Percentiles rank a stretch among this genome's conserved stretches.
phyloP scores from a whole-genome alignment of 2,888 invertebrate genomes.

The Pegoplata infirma region DNA sequence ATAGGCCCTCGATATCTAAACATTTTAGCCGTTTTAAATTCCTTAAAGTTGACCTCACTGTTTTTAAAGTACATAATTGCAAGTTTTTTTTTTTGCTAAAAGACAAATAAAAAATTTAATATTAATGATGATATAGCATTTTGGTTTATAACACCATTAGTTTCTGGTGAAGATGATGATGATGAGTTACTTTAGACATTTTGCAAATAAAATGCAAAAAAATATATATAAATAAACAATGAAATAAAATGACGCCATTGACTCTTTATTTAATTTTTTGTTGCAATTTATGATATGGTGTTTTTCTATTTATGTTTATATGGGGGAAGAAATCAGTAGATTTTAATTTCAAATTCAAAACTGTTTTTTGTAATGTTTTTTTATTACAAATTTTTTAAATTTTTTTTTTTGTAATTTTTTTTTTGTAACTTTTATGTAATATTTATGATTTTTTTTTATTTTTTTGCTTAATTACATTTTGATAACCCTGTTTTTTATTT shows the following conservation, averaged over 20 bases:
- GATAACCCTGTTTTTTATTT: neutral
- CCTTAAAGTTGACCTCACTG: too few species aligned
- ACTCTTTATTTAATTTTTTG: neutral
- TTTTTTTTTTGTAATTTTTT: neutral
- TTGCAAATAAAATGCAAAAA: neutral
- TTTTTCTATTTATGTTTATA: neutral
- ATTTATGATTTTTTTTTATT: neutral
- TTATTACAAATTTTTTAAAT: neutral
- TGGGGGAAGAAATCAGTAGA: too few species aligned
- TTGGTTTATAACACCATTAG: constrained; percentile 24
- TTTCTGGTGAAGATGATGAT: neutral
- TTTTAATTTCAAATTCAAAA: too few species aligned
- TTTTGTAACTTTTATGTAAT: neutral
- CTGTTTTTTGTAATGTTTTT: too few species aligned
- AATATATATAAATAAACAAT: too few species aligned
- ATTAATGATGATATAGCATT: constrained; percentile 13
- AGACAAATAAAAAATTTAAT: constrained; percentile 14
- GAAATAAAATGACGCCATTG: neutral
- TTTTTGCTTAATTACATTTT: neutral
- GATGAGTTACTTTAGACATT: neutral
- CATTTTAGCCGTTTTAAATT: too few species aligned
- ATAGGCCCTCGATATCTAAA: too few species aligned
- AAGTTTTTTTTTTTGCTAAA: neutral
- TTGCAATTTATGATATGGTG: neutral
- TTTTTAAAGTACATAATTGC: neutral